A percentile compares a stretch with the other conserved stretches of the same genome.
Evolutionary conservation across 1,140 invertebrate species (phyloP).

Genomic region (Subanguina moxae): DNA sequence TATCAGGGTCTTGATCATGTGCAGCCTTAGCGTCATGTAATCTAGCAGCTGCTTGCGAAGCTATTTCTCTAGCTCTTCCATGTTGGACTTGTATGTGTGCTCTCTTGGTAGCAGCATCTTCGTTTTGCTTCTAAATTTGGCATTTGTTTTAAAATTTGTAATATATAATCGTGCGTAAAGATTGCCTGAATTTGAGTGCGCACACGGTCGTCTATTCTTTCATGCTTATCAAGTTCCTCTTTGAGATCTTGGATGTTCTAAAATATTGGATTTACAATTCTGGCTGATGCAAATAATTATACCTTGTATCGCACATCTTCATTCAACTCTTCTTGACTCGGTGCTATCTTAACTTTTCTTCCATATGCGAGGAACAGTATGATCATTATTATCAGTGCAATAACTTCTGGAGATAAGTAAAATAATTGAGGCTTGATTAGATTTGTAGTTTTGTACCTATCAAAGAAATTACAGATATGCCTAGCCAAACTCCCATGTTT

Average conservation of each 20-base stretch:
- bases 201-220: slow-evolving; percentile 24
- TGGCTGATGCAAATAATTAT: background rate
- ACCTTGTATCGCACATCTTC: slow-evolving; percentile 25
- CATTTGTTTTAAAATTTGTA: too few species aligned
- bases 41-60: background rate
- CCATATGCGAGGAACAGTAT: slow-evolving; percentile 29
- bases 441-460: slow-evolving; percentile 15
- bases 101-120: background rate
- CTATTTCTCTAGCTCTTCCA: background rate
- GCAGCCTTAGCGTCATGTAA: background rate
- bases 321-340: slow-evolving; percentile 20
- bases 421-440: background rate
- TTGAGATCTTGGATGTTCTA: slow-evolving; percentile 28
- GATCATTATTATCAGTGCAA: slow-evolving; percentile 19
- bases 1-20: background rate
- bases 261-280: slow-evolving; percentile 11
- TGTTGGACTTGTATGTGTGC: background rate
- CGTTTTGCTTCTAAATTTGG: background rate
- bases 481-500: slow-evolving; percentile 17
- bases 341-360: slow-evolving; percentile 31
- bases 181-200: too few species aligned
- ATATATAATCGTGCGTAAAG: too few species aligned
- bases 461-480: slow-evolving; percentile 2
- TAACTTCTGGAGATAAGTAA: slow-evolving; percentile 20
- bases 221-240: slow-evolving; percentile 36